Evolutionary conservation across 2,797 vertebrate genomes (phyloP).

Genomic region (Xyrichtys novacula): DNA sequence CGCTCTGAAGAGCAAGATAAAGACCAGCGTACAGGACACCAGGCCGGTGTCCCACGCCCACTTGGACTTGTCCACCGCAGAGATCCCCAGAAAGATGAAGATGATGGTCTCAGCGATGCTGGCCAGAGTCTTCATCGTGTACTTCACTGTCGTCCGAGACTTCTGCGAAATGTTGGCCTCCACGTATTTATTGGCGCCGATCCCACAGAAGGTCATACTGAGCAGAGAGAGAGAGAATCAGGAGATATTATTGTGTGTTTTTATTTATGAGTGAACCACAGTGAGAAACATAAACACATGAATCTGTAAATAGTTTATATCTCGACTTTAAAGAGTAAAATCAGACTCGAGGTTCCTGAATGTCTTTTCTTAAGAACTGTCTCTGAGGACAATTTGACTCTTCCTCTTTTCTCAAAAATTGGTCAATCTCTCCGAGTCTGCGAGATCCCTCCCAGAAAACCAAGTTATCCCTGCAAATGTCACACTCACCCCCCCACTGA

Average conservation of each 20-base stretch:
- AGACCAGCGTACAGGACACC: conserved; percentile 93
- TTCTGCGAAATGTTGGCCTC: conserved; percentile 98
- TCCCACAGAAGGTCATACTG: conserved; percentile 96
- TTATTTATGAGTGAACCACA: no score
- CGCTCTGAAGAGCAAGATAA: conserved; percentile 95
- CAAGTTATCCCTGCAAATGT: neutral
- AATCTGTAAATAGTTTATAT: no score
- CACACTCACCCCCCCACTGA: neutral
- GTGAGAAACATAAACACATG: no score
- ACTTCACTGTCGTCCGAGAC: conserved; percentile 95
- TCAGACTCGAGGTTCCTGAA: no score
- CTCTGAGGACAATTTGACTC: no score
- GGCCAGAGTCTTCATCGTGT: conserved; percentile 97
- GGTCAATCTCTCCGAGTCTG: no score
- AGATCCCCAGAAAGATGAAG: conserved; percentile 97
- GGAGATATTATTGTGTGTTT: no score
- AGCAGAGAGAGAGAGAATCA: neutral
- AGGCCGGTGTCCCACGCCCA: conserved; percentile 97
- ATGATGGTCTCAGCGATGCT: conserved; percentile 97
- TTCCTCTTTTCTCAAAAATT: no score
- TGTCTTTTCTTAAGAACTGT: no score
- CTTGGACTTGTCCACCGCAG: conserved; percentile 94
- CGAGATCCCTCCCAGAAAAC: neutral
- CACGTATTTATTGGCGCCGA: conserved; percentile 97
- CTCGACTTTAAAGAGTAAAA: no score